Percentiles rank a stretch among this genome's conserved stretches.
Conservation (phyloP, 2,888 invertebrate species). For the Synanthedon vespiformis region DNA sequence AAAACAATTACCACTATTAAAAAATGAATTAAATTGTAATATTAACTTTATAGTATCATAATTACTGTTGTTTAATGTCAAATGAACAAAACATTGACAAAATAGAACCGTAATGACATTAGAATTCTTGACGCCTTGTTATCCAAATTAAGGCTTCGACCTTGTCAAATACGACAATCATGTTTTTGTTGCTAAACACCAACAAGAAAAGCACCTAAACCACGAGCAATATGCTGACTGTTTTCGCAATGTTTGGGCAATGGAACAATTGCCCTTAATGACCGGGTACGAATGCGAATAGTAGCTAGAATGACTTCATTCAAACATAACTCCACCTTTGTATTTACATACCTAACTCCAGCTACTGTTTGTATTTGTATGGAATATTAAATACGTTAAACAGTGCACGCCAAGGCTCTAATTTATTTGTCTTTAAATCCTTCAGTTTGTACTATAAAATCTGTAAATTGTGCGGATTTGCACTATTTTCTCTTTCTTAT, state of each 20-base stretch:
- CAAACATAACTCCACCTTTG: not conserved
- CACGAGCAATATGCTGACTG: slow-evolving; percentile 3
- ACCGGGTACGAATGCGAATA: slow-evolving; percentile 1
- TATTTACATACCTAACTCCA: no score
- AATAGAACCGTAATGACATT: not conserved
- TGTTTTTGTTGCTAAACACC: slow-evolving; percentile 3
- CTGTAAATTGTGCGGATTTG: no score
- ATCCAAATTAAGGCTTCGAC: slow-evolving; percentile 3
- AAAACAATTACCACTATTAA: no score
- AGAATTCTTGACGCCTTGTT: slow-evolving; percentile 2
- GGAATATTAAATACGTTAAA: no score
- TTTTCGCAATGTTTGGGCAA: slow-evolving; percentile 9
- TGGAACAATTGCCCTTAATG: slow-evolving; percentile 14
- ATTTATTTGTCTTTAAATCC: no score
- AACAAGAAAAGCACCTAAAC: not conserved
- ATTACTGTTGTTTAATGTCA: not conserved
- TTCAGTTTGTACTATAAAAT: no score
- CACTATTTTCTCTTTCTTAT: no score
- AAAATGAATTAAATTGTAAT: no score
- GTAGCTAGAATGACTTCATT: not conserved
- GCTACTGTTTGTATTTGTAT: no score
- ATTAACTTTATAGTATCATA: not conserved
- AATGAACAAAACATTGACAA: not conserved
- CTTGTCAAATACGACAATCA: slow-evolving; percentile 5
- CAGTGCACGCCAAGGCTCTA: no score